Evolutionary conservation across 2,888 invertebrate species (phyloP).

Genomic region (Leucozona laternaria): DNA sequence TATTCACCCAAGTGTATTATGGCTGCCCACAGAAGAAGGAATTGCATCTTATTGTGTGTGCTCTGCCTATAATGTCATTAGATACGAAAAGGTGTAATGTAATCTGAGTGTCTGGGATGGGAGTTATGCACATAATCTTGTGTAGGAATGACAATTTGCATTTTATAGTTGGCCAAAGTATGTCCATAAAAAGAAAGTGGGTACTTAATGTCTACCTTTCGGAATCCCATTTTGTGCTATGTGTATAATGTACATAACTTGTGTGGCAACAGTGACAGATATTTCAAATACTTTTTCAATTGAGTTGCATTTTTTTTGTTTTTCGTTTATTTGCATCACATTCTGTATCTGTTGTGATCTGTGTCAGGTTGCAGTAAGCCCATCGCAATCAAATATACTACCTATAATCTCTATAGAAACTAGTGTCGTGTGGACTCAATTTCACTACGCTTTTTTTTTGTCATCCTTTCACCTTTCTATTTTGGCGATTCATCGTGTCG

Average conservation of each 20-base stretch:
- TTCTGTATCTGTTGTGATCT: constrained; percentile 17
- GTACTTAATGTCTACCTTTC: constrained; percentile 36
- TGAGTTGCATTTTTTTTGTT: background rate
- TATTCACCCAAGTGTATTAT: background rate
- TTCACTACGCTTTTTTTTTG: constrained; percentile 38
- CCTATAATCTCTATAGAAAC: background rate
- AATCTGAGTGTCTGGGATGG: constrained; percentile 24
- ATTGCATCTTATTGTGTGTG: constrained; percentile 24
- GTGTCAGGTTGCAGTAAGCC: constrained; percentile 29
- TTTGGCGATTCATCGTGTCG: constrained; percentile 19
- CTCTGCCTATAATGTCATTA: constrained; percentile 1
- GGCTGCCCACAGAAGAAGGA: constrained; percentile 6
- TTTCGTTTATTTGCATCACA: constrained; percentile 1
- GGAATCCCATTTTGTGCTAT: constrained; percentile 2
- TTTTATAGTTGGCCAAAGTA: constrained; percentile 46
- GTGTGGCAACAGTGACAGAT: constrained; percentile 24
- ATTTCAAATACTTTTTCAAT: constrained; percentile 47
- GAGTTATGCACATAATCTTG: constrained; percentile 12
- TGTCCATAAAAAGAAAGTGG: constrained; percentile 63
- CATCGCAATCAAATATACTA: constrained; percentile 21
- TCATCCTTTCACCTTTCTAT: constrained; percentile 73
- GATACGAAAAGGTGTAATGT: constrained; percentile 28
- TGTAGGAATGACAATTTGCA: constrained; percentile 35
- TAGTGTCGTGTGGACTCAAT: constrained; percentile 61
- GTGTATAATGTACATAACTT: background rate